Evolutionary conservation across 2,797 vertebrate genomes (phyloP), one percentile per base, ranked within the genome.

Genomic region (Anguilla pacifica): DNA sequence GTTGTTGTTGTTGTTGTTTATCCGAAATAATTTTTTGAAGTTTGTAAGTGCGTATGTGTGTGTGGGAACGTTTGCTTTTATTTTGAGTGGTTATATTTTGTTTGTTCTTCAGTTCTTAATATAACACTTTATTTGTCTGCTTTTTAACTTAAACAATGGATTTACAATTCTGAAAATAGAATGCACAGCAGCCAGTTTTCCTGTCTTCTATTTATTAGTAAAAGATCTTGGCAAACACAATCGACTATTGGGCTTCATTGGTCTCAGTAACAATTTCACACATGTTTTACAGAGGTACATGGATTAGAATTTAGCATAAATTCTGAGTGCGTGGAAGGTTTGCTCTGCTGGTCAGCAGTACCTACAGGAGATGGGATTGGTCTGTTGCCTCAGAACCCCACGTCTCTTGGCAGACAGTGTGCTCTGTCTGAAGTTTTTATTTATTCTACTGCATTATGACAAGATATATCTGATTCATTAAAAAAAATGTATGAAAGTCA

Each of bases 81-180:
- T 95, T 94, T 43, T 85, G 15, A 82, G 94, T 93, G 87, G 89
- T 92, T 92, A 67, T 67, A 91, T 94, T 92, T 84, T 85, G 84
- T 79, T 53, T 86, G 87, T 93, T 90, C 53, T 64, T 92, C 94
- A 92, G 91, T 94, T 89, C 91, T 94, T 93, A 89, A 94, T 91
- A 94, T 93, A 94, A 92, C 92, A 82, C 88, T 77, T 90, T 87
- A 94, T 96, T 96, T 96, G 95, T 95, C 92, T 95, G 95, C 97
- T 96, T 94, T 97, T 95, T 95, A 96, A 95, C 87, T 96, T 97
- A 96, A 96, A 91, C 88, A 94, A 90, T 93, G 93, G 92, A 94
- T 93, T 90, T 91, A 91, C 93, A 59, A 94, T 93, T 93, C 92
- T 88, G 90, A 94, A 95, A 92, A 92, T 46, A 31, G 64, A 87